These are phyloP conservation scores for Onychomys arenicola DNA, from an alignment of 2,797 vertebrate species.

Conservation along the genomic window DNA sequence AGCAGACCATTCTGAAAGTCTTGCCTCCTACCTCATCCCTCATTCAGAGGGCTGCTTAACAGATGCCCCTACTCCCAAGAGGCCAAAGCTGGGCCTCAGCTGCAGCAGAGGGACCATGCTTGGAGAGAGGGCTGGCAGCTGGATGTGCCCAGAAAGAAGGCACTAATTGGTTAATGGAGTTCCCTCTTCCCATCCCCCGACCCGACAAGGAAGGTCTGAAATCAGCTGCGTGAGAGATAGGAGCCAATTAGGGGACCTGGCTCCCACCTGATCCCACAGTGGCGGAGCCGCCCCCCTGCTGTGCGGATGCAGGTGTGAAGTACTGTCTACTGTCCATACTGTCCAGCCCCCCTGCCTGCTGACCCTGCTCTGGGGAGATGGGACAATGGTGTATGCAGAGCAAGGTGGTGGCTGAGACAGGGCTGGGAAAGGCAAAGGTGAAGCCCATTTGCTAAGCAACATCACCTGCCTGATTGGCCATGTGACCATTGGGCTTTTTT, in stretches of 20 bases:
- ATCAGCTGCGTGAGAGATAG: slow-evolving; percentile 69
- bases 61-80: slow-evolving; percentile 65
- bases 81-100: slow-evolving; percentile 69
- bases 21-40: slow-evolving; percentile 51
- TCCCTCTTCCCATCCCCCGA: background rate
- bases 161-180: slow-evolving; percentile 78
- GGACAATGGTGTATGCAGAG: background rate
- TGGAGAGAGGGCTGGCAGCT: slow-evolving; percentile 21
- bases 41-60: slow-evolving; percentile 67
- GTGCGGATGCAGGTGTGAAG: background rate
- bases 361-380: background rate
- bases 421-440: background rate
- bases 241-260: slow-evolving; percentile 74
- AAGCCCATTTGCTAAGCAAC: background rate
- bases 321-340: fast-evolving
- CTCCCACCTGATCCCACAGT: background rate
- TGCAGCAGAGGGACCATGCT: slow-evolving; percentile 44
- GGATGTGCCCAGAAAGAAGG: background rate
- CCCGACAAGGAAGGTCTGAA: slow-evolving; percentile 38
- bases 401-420: background rate
- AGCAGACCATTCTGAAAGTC: slow-evolving; percentile 12
- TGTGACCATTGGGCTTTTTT: background rate
- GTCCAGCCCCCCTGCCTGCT: background rate
- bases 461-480: background rate
- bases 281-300: background rate